These are phyloP conservation scores for Teleogryllus occipitalis DNA, from an alignment of 1,140 invertebrate species.

Conservation along the genomic window DNA sequence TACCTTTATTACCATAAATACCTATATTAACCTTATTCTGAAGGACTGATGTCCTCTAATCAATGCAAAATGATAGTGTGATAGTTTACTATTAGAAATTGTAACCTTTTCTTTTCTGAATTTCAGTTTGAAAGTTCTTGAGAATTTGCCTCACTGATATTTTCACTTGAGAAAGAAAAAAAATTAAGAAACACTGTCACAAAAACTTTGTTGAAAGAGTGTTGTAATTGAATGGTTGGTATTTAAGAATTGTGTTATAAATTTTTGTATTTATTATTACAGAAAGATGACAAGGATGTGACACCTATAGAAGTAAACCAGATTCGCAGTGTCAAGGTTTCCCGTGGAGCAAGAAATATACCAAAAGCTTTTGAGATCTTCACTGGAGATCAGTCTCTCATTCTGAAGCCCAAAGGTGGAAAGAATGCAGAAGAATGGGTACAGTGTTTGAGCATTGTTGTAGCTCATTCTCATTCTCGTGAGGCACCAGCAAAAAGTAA, in stretches of 20 bases:
- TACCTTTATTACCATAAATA: no score
- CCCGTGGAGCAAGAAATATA: constrained; percentile 73
- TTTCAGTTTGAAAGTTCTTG: no score
- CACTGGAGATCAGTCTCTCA: constrained; percentile 81
- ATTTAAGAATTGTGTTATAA: neutral
- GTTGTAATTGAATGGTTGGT: no score
- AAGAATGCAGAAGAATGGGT: constrained; percentile 93
- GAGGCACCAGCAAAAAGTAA: constrained; percentile 53
- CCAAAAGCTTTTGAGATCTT: constrained; percentile 95
- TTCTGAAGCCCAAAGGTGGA: constrained; percentile 88
- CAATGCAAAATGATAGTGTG: no score
- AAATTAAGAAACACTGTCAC: no score
- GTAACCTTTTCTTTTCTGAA: no score
- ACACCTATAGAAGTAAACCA: constrained; percentile 74
- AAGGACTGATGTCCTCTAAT: no score
- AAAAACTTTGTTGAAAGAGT: no score
- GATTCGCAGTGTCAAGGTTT: constrained; percentile 85
- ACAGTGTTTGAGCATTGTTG: constrained; percentile 78
- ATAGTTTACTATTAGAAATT: no score
- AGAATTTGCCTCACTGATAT: no score
- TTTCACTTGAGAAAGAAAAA: no score
- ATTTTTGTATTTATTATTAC: neutral
- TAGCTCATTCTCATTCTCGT: constrained; percentile 68
- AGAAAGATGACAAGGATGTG: constrained; percentile 35
- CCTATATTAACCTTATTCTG: no score